Evolutionary conservation across 2,888 invertebrate species (phyloP).

Genomic region (Calameuta filiformis): DNA sequence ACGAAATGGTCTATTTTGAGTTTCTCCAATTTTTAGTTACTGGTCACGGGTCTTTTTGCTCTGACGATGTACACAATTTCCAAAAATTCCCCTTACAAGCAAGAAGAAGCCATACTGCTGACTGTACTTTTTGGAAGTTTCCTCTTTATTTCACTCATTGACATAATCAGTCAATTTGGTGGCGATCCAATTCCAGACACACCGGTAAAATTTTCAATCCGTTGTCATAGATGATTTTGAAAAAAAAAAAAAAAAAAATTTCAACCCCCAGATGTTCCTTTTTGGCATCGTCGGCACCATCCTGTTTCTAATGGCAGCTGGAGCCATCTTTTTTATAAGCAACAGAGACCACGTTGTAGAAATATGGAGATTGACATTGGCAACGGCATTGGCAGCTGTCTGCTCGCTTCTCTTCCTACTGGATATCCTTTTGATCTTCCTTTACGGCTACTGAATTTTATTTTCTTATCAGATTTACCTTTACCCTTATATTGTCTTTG

Average conservation of each 20-base stretch:
- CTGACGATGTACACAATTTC: slow-evolving; percentile 35
- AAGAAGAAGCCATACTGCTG: slow-evolving; percentile 32
- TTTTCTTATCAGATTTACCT: not conserved
- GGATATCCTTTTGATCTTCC: slow-evolving; percentile 45
- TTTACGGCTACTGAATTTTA: slow-evolving; percentile 43
- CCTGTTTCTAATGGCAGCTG: slow-evolving; percentile 39
- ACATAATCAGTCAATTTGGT: slow-evolving; percentile 58
- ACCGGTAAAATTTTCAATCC: slow-evolving; percentile 44
- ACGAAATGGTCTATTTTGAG: not conserved
- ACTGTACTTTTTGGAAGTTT: slow-evolving; percentile 38
- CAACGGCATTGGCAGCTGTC: slow-evolving; percentile 31
- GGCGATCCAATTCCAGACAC: slow-evolving; percentile 61
- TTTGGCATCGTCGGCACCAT: slow-evolving; percentile 43
- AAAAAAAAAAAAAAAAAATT: not conserved
- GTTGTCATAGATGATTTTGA: not conserved
- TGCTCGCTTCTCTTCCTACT: slow-evolving; percentile 41
- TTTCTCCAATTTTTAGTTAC: slow-evolving; percentile 28
- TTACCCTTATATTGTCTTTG: not conserved
- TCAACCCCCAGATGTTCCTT: slow-evolving; percentile 44
- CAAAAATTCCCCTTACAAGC: slow-evolving; percentile 37
- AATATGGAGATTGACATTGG: slow-evolving; percentile 35
- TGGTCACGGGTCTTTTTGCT: slow-evolving; percentile 31
- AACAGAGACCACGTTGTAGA: slow-evolving; percentile 26
- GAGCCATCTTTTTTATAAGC: slow-evolving; percentile 31
- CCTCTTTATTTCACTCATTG: slow-evolving; percentile 54